These are phyloP conservation scores for Mesochorus sp. DNA, from an alignment of 2,888 invertebrate genomes.

Conservation along the genomic window DNA sequence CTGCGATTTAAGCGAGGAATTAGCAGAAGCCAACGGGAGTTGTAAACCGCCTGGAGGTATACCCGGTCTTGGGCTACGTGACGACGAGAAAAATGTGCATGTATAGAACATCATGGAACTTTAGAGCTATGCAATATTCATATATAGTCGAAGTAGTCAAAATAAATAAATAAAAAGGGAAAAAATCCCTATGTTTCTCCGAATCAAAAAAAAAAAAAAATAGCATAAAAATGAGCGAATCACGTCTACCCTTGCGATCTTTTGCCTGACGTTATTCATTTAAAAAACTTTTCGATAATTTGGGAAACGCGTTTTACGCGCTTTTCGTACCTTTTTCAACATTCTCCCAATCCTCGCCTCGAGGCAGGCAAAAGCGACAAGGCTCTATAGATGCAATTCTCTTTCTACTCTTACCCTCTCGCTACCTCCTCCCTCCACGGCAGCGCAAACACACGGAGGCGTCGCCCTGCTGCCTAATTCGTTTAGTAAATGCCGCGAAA, in stretches of 20 bases:
- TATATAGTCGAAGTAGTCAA: not conserved
- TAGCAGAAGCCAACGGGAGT: slow-evolving; percentile 64
- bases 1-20: slow-evolving; percentile 69
- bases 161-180: not conserved
- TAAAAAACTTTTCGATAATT: slow-evolving; percentile 64
- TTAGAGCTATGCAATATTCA: not conserved
- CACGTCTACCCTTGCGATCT: slow-evolving; percentile 25
- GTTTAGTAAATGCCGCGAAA: slow-evolving; percentile 73
- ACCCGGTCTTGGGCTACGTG: slow-evolving; percentile 50
- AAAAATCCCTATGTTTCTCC: slow-evolving; percentile 15
- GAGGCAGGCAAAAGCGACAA: not conserved
- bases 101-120: slow-evolving; percentile 4
- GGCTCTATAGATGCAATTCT: not conserved
- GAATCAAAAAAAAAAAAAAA: slow-evolving; percentile 19
- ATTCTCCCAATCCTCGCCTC: not conserved
- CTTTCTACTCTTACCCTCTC: not conserved
- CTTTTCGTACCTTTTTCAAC: not conserved
- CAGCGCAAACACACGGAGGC: slow-evolving; percentile 71
- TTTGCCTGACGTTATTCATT: slow-evolving; percentile 14
- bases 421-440: slow-evolving; percentile 32
- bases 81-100: slow-evolving; percentile 56
- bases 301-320: slow-evolving; percentile 64
- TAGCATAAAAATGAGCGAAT: slow-evolving; percentile 2
- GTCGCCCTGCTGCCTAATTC: slow-evolving; percentile 74
- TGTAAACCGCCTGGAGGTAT: slow-evolving; percentile 61